These are phyloP conservation scores for Osmerus mordax DNA, from an alignment of 2,113 vertebrate species.

Conservation along the genomic window DNA sequence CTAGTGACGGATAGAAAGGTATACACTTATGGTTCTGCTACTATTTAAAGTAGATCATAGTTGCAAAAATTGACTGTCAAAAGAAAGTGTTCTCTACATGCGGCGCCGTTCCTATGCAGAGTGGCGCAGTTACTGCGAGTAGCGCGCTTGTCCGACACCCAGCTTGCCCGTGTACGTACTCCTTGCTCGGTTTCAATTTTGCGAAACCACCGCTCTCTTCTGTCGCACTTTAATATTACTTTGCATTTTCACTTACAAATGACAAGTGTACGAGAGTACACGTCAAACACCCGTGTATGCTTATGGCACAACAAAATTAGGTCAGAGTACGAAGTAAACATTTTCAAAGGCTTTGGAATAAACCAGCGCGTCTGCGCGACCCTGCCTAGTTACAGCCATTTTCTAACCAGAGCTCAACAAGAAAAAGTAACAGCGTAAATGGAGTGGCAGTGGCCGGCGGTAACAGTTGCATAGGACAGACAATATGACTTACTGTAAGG, in stretches of 20 bases:
- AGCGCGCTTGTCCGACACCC: slow-evolving; percentile 47
- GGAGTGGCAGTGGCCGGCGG: slow-evolving; percentile 8
- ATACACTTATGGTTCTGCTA: background rate
- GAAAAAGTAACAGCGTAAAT: slow-evolving; percentile 39
- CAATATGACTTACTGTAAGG: slow-evolving; percentile 84
- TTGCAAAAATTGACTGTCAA: no score
- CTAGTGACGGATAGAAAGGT: slow-evolving; percentile 10
- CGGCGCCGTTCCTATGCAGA: slow-evolving; percentile 41
- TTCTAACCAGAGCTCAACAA: slow-evolving; percentile 22
- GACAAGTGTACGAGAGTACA: slow-evolving; percentile 40
- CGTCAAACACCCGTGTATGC: background rate
- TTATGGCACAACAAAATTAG: slow-evolving; percentile 47
- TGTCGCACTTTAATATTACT: slow-evolving; percentile 48
- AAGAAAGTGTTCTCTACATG: slow-evolving; percentile 3
- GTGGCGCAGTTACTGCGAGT: slow-evolving; percentile 71
- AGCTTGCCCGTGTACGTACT: slow-evolving; percentile 58
- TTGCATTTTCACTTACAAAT: slow-evolving; percentile 34
- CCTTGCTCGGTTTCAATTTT: slow-evolving; percentile 51
- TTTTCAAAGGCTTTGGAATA: slow-evolving; percentile 54
- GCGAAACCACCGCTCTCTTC: slow-evolving; percentile 45
- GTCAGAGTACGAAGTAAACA: slow-evolving; percentile 60
- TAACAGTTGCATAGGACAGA: slow-evolving; percentile 20
- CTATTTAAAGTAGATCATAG: slow-evolving; percentile 11
- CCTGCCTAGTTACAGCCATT: slow-evolving; percentile 66
- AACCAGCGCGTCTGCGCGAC: slow-evolving; percentile 61